These are phyloP conservation scores for Lerema accius DNA, from an alignment of 1,140 invertebrate genomes.

Conservation along the genomic window DNA sequence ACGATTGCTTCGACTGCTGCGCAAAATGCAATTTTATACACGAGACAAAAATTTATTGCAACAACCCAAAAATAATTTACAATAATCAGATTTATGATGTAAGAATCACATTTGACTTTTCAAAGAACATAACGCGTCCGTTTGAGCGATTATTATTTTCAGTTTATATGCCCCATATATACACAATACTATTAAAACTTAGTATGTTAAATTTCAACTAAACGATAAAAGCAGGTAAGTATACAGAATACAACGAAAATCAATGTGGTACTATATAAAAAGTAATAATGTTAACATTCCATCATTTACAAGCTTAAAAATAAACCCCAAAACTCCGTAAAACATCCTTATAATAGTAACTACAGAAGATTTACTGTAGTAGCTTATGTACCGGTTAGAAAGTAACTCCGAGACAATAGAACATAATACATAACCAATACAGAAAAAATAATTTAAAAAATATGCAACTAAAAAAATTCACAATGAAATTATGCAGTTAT, in stretches of 20 bases:
- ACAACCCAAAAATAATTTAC: constrained; percentile 68
- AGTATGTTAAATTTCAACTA: constrained; percentile 26
- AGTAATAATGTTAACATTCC: constrained; percentile 60
- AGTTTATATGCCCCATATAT: constrained; percentile 50
- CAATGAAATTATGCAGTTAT: no score
- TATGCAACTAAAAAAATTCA: no score
- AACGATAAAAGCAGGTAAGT: constrained; percentile 21
- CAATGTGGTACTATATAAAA: constrained; percentile 25
- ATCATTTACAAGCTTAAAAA: constrained; percentile 63
- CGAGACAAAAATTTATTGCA: constrained; percentile 66
- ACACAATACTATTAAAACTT: constrained; percentile 40
- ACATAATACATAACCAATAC: neutral
- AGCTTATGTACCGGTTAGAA: neutral
- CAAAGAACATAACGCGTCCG: constrained; percentile 16
- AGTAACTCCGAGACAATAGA: neutral
- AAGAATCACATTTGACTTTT: no score
- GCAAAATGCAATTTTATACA: constrained; percentile 56
- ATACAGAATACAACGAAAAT: constrained; percentile 34
- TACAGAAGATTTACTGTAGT: constrained; percentile 4
- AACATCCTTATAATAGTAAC: constrained; percentile 42
- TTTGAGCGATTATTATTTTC: constrained; percentile 9
- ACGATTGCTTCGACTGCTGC: constrained; percentile 40
- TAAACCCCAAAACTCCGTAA: constrained; percentile 54
- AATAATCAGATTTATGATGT: constrained; percentile 25
- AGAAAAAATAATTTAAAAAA: no score